Evolutionary conservation across 2,113 vertebrate genomes (phyloP), one percentile per base, ranked within the genome.

Genomic region (Fregetta grallaria): DNA sequence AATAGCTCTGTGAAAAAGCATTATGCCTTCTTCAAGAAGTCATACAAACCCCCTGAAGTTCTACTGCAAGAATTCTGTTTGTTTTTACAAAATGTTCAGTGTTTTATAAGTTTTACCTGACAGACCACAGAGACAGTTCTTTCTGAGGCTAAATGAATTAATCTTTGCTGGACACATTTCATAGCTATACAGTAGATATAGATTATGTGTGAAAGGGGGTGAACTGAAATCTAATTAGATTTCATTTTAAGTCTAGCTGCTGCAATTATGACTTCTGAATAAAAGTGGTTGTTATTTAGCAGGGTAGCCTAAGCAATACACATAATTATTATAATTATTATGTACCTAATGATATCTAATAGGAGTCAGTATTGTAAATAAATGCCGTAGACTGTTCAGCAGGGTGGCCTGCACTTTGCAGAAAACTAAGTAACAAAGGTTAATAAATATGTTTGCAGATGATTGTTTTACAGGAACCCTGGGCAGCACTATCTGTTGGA

Each of bases 261-360:
- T 89, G 97, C 98, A 98, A 98, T 98, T 98, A 98, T 97, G 97
- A 98, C 96, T 98, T 98, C 96, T 98, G 98, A 98, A 98, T 98
- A 98, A 98, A 97, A 95, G 95, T 73, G 96, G 96, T 98, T 98
- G 98, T 98, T 98, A 98, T 98, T 98, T 98, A 98, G 97, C 97
- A 98, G 97, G 98, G 98, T 97, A 98, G 97, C 97, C 98, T 97
- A 97, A 98, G 98, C 97, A 97, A 97, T 97, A 95, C 97, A 93
- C 89, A 65, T 98, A 98, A 98, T 98, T 98, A 98, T 98, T 97
- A 96, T 99, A 98, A 99, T 99, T 98, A 98, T 97, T 96, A 96
- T 96, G 97, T 98, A 98, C 98, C 98, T 98, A 98, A 98, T 98
- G 98, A 98, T 96, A 97, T 97, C 97, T 98, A 98, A 98, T 98